Evolutionary conservation across 2,113 vertebrate genomes (phyloP).

Genomic region (Aptenodytes forsteri): DNA sequence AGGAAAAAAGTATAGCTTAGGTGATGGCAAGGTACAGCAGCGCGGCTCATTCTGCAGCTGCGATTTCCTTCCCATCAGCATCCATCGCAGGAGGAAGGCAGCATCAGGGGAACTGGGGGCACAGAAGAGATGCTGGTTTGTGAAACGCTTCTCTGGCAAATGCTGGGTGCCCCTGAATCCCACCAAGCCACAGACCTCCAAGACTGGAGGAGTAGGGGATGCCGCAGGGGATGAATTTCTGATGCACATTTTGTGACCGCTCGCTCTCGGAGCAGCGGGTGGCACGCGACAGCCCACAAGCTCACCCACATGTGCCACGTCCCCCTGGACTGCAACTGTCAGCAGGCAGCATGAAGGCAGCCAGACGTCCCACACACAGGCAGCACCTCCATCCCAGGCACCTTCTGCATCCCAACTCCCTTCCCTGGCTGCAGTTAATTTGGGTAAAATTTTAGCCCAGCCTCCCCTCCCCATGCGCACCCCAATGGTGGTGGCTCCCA

Average conservation of each 20-base stretch:
- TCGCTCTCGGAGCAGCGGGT: neutral
- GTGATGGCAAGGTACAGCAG: conserved; percentile 7
- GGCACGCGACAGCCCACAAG: too few relatives aligned
- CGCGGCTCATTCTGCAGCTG: neutral
- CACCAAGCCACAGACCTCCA: fast-evolving
- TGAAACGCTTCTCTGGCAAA: neutral
- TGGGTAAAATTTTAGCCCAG: neutral
- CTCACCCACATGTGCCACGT: neutral
- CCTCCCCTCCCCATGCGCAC: fast-evolving
- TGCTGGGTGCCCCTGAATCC: neutral
- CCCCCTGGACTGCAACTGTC: neutral
- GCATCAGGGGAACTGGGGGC: fast-evolving
- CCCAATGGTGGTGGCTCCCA: fast-evolving
- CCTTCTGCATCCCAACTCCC: neutral
- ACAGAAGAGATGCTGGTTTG: neutral
- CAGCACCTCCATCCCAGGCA: neutral
- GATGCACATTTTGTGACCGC: neutral
- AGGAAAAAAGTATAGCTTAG: neutral
- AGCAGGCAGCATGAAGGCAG: neutral
- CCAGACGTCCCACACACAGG: neutral
- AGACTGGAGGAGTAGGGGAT: neutral
- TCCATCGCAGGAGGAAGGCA: neutral
- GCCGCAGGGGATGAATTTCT: neutral
- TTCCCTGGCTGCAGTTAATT: neutral
- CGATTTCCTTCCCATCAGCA: neutral